phyloP scores from a whole-genome alignment of 2,113 vertebrate species.

The Kryptolebias marmoratus region DNA sequence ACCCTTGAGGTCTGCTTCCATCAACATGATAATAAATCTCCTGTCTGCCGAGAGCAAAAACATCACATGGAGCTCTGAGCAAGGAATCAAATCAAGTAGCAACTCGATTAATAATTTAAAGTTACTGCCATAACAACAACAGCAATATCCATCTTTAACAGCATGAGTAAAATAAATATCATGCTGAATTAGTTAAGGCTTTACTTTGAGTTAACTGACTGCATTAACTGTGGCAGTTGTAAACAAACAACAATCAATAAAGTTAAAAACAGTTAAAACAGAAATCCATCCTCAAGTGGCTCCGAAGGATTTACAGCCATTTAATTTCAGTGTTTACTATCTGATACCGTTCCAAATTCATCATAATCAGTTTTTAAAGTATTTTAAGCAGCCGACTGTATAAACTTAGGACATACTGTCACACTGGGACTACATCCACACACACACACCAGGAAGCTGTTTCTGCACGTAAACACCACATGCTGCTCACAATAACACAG shows the following conservation, averaged over 20 bases:
- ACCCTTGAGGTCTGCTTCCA: constrained; percentile 53
- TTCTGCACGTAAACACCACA: constrained; percentile 16
- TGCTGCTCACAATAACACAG: constrained; percentile 25
- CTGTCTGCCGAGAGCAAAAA: constrained; percentile 39
- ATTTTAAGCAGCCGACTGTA: constrained; percentile 17
- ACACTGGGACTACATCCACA: constrained; percentile 15
- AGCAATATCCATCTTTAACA: constrained; percentile 19
- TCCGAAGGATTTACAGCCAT: constrained; percentile 13
- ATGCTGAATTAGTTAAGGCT: not conserved
- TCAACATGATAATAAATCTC: constrained; percentile 64
- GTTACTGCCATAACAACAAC: constrained; percentile 24
- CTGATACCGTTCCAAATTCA: constrained; percentile 16
- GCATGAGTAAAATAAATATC: constrained; percentile 1
- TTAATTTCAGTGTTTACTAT: constrained; percentile 19
- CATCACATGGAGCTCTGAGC: constrained; percentile 13
- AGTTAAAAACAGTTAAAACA: not conserved
- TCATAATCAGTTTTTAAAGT: constrained; percentile 7
- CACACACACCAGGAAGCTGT: constrained; percentile 4
- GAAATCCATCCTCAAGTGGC: constrained; percentile 5
- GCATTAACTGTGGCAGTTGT: not conserved
- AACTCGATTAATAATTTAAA: constrained; percentile 8
- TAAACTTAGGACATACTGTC: constrained; percentile 9
- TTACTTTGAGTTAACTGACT: constrained; percentile 4
- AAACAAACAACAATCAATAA: not conserved
- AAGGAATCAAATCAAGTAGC: constrained; percentile 6